phyloP scores from a whole-genome alignment of 1,140 invertebrate genomes.

The Plodia interpunctella region DNA sequence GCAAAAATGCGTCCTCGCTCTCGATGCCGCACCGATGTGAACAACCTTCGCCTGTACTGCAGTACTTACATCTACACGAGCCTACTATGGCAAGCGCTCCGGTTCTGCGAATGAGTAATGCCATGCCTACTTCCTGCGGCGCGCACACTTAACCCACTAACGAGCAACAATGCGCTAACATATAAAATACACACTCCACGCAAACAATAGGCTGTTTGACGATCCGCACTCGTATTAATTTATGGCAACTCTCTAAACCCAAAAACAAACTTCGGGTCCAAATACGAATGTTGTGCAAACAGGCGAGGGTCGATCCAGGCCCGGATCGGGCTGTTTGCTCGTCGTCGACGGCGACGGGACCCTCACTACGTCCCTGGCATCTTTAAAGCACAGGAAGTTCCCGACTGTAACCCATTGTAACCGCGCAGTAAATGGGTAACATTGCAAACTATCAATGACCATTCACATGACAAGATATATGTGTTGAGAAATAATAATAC shows the following conservation, averaged over 20 bases:
- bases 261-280: slow-evolving; percentile 36
- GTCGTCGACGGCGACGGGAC: neutral
- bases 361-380: neutral
- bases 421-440: too few relatives aligned
- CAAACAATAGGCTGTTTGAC: slow-evolving; percentile 24
- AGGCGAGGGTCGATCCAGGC: slow-evolving; percentile 14
- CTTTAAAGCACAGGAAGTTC: neutral
- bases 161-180: slow-evolving; percentile 9
- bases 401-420: neutral
- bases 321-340: neutral
- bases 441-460: too few relatives aligned
- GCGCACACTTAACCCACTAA: slow-evolving; percentile 19
- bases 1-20: neutral
- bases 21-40: slow-evolving; percentile 7
- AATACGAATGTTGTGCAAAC: slow-evolving; percentile 37
- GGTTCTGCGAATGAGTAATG: slow-evolving; percentile 22
- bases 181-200: slow-evolving; percentile 13
- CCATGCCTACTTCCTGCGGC: slow-evolving; percentile 19
- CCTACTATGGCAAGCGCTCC: neutral
- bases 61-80: neutral
- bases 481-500: too few relatives aligned
- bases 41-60: slow-evolving; percentile 6
- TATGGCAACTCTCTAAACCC: slow-evolving; percentile 39
- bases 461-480: too few relatives aligned
- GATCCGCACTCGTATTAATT: slow-evolving; percentile 35